Conservation (phyloP, 2,797 vertebrate species). For the Eidolon dupreanum region DNA sequence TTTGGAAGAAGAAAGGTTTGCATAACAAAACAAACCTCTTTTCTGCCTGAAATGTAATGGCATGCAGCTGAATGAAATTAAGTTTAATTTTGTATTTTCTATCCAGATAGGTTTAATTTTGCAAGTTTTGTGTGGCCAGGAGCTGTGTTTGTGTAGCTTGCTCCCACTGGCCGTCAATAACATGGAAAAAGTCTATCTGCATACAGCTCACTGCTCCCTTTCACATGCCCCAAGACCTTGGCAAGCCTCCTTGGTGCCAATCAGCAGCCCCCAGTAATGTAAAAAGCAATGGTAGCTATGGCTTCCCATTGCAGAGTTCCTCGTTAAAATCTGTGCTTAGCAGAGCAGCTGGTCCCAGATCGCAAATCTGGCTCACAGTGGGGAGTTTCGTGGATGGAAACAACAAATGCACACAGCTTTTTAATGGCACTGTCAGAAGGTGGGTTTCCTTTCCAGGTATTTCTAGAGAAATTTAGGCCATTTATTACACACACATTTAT, state of each 20-base stretch:
- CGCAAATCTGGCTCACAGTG: neutral
- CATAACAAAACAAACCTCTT: neutral
- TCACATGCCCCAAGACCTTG: constrained; percentile 43
- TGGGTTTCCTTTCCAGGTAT: constrained; percentile 24
- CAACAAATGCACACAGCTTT: neutral
- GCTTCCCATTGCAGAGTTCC: constrained; percentile 23
- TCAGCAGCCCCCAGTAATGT: constrained; percentile 45
- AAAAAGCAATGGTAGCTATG: constrained; percentile 11
- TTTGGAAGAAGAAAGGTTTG: constrained; percentile 30
- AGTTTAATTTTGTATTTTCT: constrained; percentile 57
- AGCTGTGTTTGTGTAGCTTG: constrained; percentile 28
- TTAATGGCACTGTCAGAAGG: constrained; percentile 65
- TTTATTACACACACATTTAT: neutral
- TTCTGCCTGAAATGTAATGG: neutral
- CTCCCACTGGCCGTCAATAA: constrained; percentile 15
- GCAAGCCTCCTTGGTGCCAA: constrained; percentile 44
- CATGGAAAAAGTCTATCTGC: neutral
- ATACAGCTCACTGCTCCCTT: constrained; percentile 21
- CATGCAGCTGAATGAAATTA: constrained; percentile 48
- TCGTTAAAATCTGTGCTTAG: constrained; percentile 71
- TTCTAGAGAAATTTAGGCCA: constrained; percentile 35
- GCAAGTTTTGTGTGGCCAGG: neutral
- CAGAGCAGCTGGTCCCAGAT: constrained; percentile 50
- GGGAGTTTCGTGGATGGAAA: neutral
- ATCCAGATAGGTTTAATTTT: constrained; percentile 57